Conservation (phyloP, 1,140 invertebrate genomes). For the Bursaphelenchus mucronatus region DNA sequence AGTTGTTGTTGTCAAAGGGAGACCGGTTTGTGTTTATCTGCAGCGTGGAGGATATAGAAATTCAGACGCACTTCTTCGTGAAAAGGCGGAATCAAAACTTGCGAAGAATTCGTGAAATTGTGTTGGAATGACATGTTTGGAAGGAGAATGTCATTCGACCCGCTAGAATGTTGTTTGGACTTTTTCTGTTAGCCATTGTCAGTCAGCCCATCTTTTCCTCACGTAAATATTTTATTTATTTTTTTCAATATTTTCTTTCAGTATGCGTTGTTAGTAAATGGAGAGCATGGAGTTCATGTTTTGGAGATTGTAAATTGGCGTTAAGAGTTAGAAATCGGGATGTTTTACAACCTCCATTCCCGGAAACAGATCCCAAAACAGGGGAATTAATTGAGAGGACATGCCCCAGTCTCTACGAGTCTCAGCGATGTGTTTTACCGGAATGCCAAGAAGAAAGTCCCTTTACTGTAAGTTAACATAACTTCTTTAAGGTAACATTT, state of each 20-base stretch:
- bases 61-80: too few species aligned
- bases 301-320: background rate
- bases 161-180: too few species aligned
- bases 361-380: background rate
- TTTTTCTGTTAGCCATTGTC: too few species aligned
- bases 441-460: slow-evolving; percentile 2
- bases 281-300: background rate
- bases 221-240: too few species aligned
- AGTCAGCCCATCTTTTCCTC: too few species aligned
- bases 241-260: background rate
- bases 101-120: too few species aligned
- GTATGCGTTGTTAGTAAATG: slow-evolving; percentile 6
- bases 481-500: background rate
- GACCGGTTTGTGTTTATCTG: too few species aligned
- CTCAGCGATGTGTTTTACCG: background rate
- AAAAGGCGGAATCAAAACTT: too few species aligned
- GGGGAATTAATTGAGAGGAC: background rate
- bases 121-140: too few species aligned
- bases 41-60: too few species aligned
- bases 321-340: background rate
- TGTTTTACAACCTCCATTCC: background rate
- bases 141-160: too few species aligned
- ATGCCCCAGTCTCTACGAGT: slow-evolving; percentile 1
- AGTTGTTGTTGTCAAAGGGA: too few species aligned
- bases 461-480: background rate